Percentiles rank a stretch among this genome's conserved stretches.
Evolutionary conservation across 2,888 invertebrate species (phyloP).

Genomic region (Eretmocerus hayati): DNA sequence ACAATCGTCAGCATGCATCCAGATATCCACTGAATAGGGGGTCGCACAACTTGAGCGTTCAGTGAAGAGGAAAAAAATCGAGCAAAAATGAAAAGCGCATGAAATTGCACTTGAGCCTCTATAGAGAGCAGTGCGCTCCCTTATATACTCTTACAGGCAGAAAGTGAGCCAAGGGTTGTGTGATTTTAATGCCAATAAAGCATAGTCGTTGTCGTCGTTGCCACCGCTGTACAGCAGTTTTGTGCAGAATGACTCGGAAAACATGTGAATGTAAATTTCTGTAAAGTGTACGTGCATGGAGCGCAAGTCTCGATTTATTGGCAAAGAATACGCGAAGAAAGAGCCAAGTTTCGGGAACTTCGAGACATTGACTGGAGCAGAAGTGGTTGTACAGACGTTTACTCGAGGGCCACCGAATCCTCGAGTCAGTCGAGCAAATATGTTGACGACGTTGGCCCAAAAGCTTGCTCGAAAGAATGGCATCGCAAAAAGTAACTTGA

Average conservation of each 20-base stretch:
- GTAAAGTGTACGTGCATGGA: background rate
- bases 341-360: slow-evolving; percentile 13
- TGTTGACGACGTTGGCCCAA: background rate
- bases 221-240: background rate
- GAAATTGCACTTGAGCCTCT: slow-evolving; percentile 12
- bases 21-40: background rate
- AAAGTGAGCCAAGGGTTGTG: slow-evolving; percentile 13
- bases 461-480: too few relatives aligned
- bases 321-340: background rate
- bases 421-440: background rate
- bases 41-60: background rate
- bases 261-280: background rate
- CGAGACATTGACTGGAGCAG: slow-evolving; percentile 13
- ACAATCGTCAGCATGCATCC: background rate
- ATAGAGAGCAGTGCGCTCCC: background rate
- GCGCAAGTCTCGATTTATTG: background rate
- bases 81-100: slow-evolving; percentile 11
- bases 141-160: slow-evolving; percentile 8
- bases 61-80: slow-evolving; percentile 7
- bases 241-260: background rate
- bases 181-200: slow-evolving; percentile 13
- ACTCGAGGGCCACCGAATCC: background rate
- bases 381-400: background rate
- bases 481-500: too few relatives aligned
- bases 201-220: background rate